phyloP scores from a whole-genome alignment of 2,888 invertebrate species.

The Tetragonula carbonaria region DNA sequence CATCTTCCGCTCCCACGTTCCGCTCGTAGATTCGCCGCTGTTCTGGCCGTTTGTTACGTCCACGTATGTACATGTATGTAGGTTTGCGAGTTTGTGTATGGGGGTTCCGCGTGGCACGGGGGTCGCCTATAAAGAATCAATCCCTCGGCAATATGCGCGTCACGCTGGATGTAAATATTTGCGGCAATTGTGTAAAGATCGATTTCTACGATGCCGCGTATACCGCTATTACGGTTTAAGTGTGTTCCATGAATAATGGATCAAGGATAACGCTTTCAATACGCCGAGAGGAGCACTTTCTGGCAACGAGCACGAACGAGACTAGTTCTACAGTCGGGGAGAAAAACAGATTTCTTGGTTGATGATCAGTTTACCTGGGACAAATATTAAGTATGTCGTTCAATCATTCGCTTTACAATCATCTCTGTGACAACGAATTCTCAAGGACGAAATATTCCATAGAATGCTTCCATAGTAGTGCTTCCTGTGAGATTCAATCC shows the following conservation, averaged over 20 bases:
- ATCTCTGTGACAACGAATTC: constrained; percentile 32
- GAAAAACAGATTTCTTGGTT: background rate
- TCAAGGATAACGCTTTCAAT: constrained; percentile 68
- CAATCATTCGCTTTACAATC: constrained; percentile 25
- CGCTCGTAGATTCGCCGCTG: constrained; percentile 65
- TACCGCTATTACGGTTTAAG: constrained; percentile 60
- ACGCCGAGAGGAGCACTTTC: constrained; percentile 46
- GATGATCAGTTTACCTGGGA: background rate
- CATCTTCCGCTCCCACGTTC: constrained; percentile 76
- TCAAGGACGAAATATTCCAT: too few relatives aligned
- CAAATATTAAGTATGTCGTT: constrained; percentile 45
- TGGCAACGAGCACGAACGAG: constrained; percentile 10
- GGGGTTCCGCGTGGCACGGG: constrained; percentile 35
- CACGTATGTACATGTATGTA: constrained; percentile 34
- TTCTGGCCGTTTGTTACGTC: constrained; percentile 61
- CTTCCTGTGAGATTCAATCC: too few relatives aligned
- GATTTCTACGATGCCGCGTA: constrained; percentile 61
- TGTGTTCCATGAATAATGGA: constrained; percentile 75
- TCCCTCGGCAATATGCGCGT: constrained; percentile 72
- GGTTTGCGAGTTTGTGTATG: constrained; percentile 27
- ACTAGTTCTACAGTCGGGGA: constrained; percentile 23
- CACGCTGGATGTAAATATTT: constrained; percentile 79
- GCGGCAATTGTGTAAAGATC: constrained; percentile 77
- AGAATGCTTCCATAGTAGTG: too few relatives aligned
- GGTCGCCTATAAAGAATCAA: constrained; percentile 78